Conservation (phyloP, 2,113 vertebrate genomes). For the Hyperopisus bebe region DNA sequence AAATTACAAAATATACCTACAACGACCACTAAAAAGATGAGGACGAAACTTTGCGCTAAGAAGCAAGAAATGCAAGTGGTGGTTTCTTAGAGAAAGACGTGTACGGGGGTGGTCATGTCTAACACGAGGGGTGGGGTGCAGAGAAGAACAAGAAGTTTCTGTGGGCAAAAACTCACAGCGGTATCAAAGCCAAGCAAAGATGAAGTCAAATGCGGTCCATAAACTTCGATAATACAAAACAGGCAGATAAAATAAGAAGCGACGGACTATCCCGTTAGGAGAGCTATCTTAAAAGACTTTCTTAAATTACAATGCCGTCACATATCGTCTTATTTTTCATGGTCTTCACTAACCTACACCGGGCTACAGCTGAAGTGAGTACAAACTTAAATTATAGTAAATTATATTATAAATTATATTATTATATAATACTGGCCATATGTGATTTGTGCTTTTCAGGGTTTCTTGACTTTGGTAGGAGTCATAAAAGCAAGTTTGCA, state of each 20-base stretch:
- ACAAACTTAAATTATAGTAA: neutral
- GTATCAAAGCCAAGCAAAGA: conserved; percentile 49
- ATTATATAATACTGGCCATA: neutral
- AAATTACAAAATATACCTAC: neutral
- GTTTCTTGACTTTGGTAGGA: neutral
- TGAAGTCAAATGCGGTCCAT: conserved; percentile 50
- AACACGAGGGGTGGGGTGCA: conserved; percentile 53
- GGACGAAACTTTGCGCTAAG: conserved; percentile 51
- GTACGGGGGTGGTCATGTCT: conserved; percentile 56
- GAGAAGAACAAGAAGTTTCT: conserved; percentile 49
- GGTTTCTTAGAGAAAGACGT: conserved; percentile 45
- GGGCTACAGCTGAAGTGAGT: conserved; percentile 54
- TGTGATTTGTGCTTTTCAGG: neutral
- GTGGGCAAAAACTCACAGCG: conserved; percentile 55
- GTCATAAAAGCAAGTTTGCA: neutral
- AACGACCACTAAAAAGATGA: conserved; percentile 9
- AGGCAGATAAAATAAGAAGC: conserved; percentile 19
- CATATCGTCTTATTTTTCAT: conserved; percentile 42
- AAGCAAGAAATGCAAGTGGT: conserved; percentile 52
- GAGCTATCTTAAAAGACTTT: conserved; percentile 16
- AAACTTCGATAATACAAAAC: conserved; percentile 42
- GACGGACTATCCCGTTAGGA: conserved; percentile 14
- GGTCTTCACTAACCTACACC: conserved; percentile 38
- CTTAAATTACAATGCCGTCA: conserved; percentile 21
- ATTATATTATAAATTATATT: too few species aligned